phyloP scores from a whole-genome alignment of 2,888 invertebrate genomes.

The Sthenelais limicola region DNA sequence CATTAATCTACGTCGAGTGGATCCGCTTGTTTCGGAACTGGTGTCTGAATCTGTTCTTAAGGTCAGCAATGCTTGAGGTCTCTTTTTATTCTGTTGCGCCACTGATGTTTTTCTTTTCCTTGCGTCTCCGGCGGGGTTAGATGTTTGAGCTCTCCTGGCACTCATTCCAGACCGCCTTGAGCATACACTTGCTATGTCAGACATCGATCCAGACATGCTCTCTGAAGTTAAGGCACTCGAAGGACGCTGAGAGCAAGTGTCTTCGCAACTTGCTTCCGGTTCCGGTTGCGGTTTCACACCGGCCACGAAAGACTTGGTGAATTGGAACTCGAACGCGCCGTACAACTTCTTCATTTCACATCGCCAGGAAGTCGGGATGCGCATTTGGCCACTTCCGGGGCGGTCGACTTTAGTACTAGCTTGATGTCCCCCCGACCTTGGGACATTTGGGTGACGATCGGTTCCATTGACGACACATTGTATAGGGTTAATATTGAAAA shows the following conservation, averaged over 20 bases:
- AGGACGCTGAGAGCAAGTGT: slow-evolving; percentile 1
- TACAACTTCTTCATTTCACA: slow-evolving; percentile 58
- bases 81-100: background rate
- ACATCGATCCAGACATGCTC: slow-evolving; percentile 6
- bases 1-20: no score
- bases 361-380: slow-evolving; percentile 51
- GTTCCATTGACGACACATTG: background rate
- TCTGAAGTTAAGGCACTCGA: slow-evolving; percentile 7
- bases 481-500: slow-evolving; percentile 51
- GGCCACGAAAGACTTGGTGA: slow-evolving; percentile 48
- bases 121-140: background rate
- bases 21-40: no score
- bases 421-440: no score
- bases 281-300: slow-evolving; percentile 26
- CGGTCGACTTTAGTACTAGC: background rate
- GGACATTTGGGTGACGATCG: background rate
- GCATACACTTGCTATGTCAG: slow-evolving; percentile 1
- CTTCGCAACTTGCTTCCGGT: slow-evolving; percentile 12
- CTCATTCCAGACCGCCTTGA: background rate
- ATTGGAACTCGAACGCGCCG: slow-evolving; percentile 61
- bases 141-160: background rate
- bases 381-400: background rate
- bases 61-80: background rate
- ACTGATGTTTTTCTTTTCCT: background rate
- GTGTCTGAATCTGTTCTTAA: slow-evolving; percentile 18